Evolutionary conservation across 2,797 vertebrate species (phyloP).

Genomic region (Furcifer pardalis): DNA sequence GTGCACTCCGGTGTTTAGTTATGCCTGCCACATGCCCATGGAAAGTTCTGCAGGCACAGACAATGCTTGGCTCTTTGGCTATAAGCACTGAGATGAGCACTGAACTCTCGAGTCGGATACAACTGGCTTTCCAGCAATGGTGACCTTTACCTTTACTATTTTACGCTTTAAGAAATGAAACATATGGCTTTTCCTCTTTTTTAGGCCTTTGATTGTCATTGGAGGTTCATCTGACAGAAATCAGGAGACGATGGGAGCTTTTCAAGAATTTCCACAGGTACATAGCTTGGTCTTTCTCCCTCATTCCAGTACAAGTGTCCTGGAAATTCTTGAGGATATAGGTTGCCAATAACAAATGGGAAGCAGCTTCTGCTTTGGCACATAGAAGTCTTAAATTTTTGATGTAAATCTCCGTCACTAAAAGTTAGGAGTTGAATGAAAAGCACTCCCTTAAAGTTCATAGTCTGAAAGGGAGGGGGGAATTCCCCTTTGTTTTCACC

Average conservation of each 20-base stretch:
- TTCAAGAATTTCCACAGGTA: conserved; percentile 98
- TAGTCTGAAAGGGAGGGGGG: neutral
- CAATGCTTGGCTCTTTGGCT: no score
- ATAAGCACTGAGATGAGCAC: no score
- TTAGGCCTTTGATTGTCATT: conserved; percentile 93
- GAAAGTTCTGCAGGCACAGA: no score
- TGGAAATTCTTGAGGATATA: neutral
- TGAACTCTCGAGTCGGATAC: no score
- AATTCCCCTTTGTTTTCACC: neutral
- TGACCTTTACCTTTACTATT: no score
- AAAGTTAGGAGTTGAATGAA: neutral
- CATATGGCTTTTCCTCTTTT: conserved; percentile 20
- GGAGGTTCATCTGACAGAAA: conserved; percentile 93
- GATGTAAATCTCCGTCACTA: neutral
- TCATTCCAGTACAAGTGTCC: neutral
- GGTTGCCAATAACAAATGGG: neutral
- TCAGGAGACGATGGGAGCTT: conserved; percentile 94
- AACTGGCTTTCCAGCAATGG: no score
- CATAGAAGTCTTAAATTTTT: neutral
- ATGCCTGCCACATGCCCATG: no score
- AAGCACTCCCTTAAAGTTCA: neutral
- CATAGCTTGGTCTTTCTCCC: neutral
- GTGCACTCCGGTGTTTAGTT: no score
- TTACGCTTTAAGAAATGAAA: neutral
- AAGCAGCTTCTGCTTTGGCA: neutral